These are phyloP conservation scores for Monarcha castaneiventris DNA, from an alignment of 2,113 vertebrate species.

Conservation along the genomic window DNA sequence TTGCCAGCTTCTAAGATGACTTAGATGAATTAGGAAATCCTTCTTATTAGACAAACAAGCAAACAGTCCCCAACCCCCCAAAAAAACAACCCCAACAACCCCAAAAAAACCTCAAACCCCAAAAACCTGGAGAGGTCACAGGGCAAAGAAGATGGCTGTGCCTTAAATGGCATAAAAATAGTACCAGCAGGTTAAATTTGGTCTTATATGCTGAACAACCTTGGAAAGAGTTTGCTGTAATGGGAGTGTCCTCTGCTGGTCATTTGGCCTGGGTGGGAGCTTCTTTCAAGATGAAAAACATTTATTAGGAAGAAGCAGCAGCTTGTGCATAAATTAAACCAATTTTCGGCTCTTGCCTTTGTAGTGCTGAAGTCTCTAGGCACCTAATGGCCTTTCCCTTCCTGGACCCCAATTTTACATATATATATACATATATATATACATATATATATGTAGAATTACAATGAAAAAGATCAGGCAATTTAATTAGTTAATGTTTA, in stretches of 20 bases:
- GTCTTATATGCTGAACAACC: background rate
- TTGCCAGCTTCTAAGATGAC: background rate
- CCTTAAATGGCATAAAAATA: background rate
- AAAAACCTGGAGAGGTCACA: background rate
- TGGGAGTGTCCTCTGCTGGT: background rate
- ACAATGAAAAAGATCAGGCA: background rate
- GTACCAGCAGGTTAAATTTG: background rate
- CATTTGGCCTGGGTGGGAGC: background rate
- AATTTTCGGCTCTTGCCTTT: background rate
- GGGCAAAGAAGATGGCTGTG: background rate
- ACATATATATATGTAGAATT: background rate
- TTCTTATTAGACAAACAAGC: background rate
- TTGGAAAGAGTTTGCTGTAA: background rate
- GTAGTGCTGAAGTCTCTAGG: background rate
- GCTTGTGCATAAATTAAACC: background rate
- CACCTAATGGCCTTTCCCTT: background rate
- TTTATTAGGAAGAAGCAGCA: background rate
- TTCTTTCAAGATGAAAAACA: background rate
- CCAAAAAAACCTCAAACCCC: rapidly evolving
- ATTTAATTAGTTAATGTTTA: constrained; percentile 24
- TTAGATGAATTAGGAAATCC: background rate
- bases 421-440: too few species aligned
- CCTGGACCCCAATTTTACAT: background rate
- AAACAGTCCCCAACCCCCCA: background rate
- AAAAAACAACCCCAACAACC: too few species aligned